Conservation (phyloP, 2,113 vertebrate species). For the Rhea pennata region DNA sequence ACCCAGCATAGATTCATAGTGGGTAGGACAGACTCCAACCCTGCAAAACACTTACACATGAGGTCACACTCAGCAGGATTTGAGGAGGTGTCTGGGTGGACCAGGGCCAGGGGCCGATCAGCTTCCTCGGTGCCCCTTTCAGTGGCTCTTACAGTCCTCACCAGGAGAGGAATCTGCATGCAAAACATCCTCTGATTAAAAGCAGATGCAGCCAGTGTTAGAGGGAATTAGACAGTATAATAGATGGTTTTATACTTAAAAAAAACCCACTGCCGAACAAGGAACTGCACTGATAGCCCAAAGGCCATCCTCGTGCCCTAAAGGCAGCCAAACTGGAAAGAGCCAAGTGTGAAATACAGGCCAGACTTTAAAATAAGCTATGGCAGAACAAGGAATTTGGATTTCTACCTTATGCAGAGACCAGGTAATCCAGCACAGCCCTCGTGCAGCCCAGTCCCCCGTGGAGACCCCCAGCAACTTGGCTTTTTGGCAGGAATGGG, state of each 20-base stretch:
- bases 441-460: not conserved
- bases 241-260: not conserved
- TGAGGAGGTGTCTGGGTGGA: not conserved
- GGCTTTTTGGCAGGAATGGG: not conserved
- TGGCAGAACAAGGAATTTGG: not conserved
- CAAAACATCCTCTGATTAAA: not conserved
- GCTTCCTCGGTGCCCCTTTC: not conserved
- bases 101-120: not conserved
- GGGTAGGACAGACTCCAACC: not conserved
- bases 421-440: not conserved
- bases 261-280: not conserved
- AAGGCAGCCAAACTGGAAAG: not conserved
- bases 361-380: not conserved
- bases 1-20: not conserved
- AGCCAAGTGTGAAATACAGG: not conserved
- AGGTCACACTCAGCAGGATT: not conserved
- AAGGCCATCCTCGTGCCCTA: not conserved
- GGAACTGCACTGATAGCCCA: not conserved
- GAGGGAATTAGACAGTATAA: not conserved
- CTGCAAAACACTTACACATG: not conserved
- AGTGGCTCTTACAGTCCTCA: accelerated
- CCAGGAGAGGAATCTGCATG: not conserved
- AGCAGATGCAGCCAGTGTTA: not conserved
- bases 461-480: not conserved
- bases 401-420: not conserved